Evolutionary conservation across 2,797 vertebrate species (phyloP).

Genomic region (Phaenicophaeus curvirostris): DNA sequence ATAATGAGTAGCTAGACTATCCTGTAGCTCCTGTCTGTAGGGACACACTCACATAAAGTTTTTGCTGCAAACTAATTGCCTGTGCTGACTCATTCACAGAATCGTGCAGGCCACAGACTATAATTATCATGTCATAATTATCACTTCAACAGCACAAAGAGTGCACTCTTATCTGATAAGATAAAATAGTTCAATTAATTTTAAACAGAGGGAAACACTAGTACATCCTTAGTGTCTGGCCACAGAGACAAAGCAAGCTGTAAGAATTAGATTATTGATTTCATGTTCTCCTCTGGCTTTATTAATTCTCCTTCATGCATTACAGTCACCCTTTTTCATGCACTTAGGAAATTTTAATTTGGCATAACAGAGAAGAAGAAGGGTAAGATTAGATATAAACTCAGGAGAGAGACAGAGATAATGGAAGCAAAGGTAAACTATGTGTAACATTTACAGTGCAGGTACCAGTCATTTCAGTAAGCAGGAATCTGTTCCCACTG

Average conservation of each 20-base stretch:
- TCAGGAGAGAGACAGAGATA: neutral
- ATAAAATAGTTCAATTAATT: conserved; percentile 74
- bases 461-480: neutral
- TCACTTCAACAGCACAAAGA: conserved; percentile 63
- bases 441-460: neutral
- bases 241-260: conserved; percentile 61
- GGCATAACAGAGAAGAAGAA: neutral
- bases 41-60: conserved; percentile 26
- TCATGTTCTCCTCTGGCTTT: conserved; percentile 56
- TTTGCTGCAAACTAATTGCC: conserved; percentile 42
- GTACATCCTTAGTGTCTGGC: conserved; percentile 47
- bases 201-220: conserved; percentile 60
- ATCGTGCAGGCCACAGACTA: conserved; percentile 38
- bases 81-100: conserved; percentile 61
- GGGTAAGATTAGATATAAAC: conserved; percentile 13
- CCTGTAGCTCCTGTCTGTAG: neutral
- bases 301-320: conserved; percentile 56
- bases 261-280: conserved; percentile 65
- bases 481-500: neutral
- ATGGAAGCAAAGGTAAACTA: neutral
- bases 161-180: conserved; percentile 61
- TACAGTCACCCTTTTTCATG: conserved; percentile 48
- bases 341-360: conserved; percentile 37
- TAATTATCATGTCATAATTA: conserved; percentile 73
- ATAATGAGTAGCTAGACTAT: neutral